Conservation (phyloP, 2,888 invertebrate species). For the Athalia cordata region DNA sequence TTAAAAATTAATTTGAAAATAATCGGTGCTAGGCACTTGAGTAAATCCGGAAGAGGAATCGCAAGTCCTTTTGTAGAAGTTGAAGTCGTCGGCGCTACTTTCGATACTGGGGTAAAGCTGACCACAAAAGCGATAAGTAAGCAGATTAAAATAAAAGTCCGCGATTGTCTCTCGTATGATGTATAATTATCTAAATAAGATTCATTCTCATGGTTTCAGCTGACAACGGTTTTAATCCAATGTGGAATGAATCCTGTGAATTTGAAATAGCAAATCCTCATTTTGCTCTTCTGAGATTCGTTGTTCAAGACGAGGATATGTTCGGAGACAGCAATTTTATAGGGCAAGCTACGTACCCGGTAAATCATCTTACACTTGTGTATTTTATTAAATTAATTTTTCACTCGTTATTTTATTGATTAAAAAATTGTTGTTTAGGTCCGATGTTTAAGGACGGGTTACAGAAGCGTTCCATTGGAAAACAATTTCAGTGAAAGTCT, state of each 20-base stretch:
- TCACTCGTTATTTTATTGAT: background rate
- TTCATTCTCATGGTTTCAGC: conserved; percentile 74
- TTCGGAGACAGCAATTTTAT: conserved; percentile 98
- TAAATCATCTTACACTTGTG: conserved; percentile 67
- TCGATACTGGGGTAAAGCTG: conserved; percentile 88
- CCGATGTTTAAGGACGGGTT: conserved; percentile 87
- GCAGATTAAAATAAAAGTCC: conserved; percentile 59
- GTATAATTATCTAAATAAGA: background rate
- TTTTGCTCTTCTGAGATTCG: conserved; percentile 89
- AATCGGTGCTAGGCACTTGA: conserved; percentile 92
- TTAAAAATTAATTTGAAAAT: conserved; percentile 83
- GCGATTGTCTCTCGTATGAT: background rate
- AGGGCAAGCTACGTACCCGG: conserved; percentile 95
- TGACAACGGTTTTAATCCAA: conserved; percentile 95
- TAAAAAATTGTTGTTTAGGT: conserved; percentile 73
- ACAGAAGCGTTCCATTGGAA: conserved; percentile 91
- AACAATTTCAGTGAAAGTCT: conserved; percentile 95
- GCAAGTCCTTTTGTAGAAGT: conserved; percentile 94
- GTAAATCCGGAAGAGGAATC: conserved; percentile 88
- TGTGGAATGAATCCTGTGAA: conserved; percentile 91
- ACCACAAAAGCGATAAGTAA: conserved; percentile 90
- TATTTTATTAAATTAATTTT: background rate
- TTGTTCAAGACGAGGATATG: conserved; percentile 96
- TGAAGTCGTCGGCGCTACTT: conserved; percentile 91
- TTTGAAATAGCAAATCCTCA: conserved; percentile 89